Conservation (phyloP, 1,140 invertebrate species). For the Galleria mellonella region DNA sequence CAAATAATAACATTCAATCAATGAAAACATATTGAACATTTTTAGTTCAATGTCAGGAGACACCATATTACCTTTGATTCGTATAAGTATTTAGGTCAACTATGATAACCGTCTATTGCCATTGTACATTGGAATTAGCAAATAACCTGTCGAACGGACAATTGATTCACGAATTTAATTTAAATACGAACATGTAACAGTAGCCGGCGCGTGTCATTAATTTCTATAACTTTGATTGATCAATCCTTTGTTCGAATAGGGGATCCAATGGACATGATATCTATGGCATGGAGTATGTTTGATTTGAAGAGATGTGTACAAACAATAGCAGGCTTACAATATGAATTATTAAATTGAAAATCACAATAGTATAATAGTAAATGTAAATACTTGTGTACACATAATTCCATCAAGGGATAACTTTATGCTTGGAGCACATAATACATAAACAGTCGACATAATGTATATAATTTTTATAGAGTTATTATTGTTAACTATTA, state of each 20-base stretch:
- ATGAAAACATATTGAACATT: slow-evolving; percentile 36
- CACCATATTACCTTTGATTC: slow-evolving; percentile 17
- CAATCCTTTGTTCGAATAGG: slow-evolving; percentile 6
- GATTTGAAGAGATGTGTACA: too few species aligned
- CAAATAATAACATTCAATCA: slow-evolving; percentile 15
- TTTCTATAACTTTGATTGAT: slow-evolving; percentile 26
- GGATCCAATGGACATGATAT: too few species aligned
- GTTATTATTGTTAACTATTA: too few species aligned
- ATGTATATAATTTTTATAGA: too few species aligned
- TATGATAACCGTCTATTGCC: slow-evolving; percentile 11
- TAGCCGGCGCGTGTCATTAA: slow-evolving; percentile 29
- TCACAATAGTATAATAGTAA: too few species aligned
- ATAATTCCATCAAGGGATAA: too few species aligned
- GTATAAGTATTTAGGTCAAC: slow-evolving; percentile 37
- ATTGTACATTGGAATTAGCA: slow-evolving; percentile 26
- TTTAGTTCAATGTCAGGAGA: slow-evolving; percentile 65
- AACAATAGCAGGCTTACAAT: too few species aligned
- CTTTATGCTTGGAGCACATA: too few species aligned
- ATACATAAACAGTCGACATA: too few species aligned
- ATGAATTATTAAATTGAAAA: too few species aligned
- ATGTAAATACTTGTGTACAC: too few species aligned
- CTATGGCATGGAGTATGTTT: too few species aligned
- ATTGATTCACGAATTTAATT: slow-evolving; percentile 40
- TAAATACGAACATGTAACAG: slow-evolving; percentile 19
- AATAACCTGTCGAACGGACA: slow-evolving; percentile 40